Evolutionary conservation across 2,113 vertebrate species (phyloP).

Genomic region (Ctenodactylus gundi): DNA sequence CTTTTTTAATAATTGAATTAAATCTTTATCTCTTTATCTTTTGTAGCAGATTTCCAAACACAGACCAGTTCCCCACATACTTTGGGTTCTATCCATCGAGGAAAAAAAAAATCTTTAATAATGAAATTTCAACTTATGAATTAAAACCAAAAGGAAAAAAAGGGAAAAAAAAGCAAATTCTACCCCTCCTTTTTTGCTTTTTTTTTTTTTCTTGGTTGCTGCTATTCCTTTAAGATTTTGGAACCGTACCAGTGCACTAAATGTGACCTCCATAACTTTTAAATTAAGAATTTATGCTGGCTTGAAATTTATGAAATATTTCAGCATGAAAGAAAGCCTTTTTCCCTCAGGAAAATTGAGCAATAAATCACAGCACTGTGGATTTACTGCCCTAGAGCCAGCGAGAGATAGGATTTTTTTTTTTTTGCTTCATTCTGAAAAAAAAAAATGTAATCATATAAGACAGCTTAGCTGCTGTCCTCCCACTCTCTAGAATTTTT

Average conservation of each 20-base stretch:
- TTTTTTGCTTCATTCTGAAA: conserved; percentile 87
- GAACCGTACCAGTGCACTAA: conserved; percentile 86
- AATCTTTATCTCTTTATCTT: conserved; percentile 80
- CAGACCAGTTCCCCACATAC: conserved; percentile 15
- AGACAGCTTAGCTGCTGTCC: conserved; percentile 95
- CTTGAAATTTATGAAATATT: conserved; percentile 97
- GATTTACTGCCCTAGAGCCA: conserved; percentile 94
- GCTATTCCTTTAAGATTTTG: conserved; percentile 87
- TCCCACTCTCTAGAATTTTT: conserved; percentile 98
- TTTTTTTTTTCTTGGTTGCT: conserved; percentile 48
- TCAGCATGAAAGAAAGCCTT: conserved; percentile 90
- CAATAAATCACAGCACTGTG: conserved; percentile 96
- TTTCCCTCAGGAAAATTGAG: conserved; percentile 94
- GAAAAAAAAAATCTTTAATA: conserved; percentile 75
- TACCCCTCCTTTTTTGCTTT: neutral
- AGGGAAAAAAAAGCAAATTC: conserved; percentile 64
- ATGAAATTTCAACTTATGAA: conserved; percentile 81
- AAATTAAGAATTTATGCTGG: conserved; percentile 93
- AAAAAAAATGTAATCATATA: conserved; percentile 96
- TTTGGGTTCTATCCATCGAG: conserved; percentile 53
- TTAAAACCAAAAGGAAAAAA: conserved; percentile 78
- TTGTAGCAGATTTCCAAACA: conserved; percentile 74
- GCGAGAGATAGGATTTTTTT: conserved; percentile 92
- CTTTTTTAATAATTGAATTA: conserved; percentile 80
- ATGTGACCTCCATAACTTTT: conserved; percentile 91